These are phyloP conservation scores for Goniozus legneri DNA, from an alignment of 1,140 invertebrate species.

Conservation along the genomic window DNA sequence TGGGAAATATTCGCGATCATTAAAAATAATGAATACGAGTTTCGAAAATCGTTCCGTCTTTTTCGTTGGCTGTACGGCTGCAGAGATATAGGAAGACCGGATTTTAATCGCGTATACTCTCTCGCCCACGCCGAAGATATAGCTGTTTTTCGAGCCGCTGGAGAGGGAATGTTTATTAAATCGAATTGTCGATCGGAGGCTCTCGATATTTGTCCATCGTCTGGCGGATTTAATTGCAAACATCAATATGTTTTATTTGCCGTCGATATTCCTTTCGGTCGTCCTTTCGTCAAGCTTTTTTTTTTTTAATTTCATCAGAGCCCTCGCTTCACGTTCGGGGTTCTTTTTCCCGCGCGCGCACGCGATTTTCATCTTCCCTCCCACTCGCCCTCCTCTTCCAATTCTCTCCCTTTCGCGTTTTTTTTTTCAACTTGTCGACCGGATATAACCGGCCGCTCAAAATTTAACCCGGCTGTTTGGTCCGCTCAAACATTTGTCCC, in stretches of 20 bases:
- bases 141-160: no score
- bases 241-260: constrained; percentile 47
- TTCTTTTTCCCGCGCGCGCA: constrained; percentile 18
- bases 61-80: no score
- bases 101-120: not conserved
- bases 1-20: constrained; percentile 8
- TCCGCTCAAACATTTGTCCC: constrained; percentile 32
- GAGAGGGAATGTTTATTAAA: constrained; percentile 48
- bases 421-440: constrained; percentile 3
- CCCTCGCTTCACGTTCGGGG: constrained; percentile 6
- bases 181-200: constrained; percentile 29
- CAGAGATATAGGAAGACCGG: no score
- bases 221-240: constrained; percentile 47
- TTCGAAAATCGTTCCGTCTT: no score
- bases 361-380: no score
- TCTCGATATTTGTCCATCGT: constrained; percentile 47
- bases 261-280: constrained; percentile 17
- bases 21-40: constrained; percentile 40
- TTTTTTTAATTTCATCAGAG: not conserved
- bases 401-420: not conserved
- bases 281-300: not conserved
- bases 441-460: constrained; percentile 19
- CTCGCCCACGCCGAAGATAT: not conserved
- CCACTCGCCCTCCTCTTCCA: not conserved
- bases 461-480: constrained; percentile 34